Percentiles rank a stretch among this genome's conserved stretches.
phyloP scores from a whole-genome alignment of 2,113 vertebrate genomes.

The Prionailurus viverrinus region DNA sequence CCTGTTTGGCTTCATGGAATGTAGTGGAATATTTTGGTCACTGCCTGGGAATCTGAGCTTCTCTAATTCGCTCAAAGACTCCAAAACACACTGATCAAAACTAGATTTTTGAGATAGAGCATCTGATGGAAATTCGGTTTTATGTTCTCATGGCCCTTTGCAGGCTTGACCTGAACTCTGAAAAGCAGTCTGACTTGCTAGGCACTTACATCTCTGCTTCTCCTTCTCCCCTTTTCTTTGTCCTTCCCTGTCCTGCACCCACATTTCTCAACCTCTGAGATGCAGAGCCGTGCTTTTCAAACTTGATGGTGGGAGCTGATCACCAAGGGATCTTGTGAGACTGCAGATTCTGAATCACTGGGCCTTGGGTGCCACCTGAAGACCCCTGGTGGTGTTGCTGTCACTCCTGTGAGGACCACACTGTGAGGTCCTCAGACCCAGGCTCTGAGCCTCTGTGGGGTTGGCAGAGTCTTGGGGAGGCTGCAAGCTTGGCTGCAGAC shows the following conservation, averaged over 20 bases:
- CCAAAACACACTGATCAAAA: background rate
- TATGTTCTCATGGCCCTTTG: background rate
- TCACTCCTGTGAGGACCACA: background rate
- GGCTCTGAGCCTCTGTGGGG: background rate
- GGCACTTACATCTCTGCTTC: background rate
- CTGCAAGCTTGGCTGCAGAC: background rate
- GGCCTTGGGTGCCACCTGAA: background rate
- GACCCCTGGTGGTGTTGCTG: background rate
- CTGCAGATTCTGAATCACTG: background rate
- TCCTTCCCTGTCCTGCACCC: background rate
- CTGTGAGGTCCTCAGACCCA: background rate
- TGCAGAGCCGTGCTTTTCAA: background rate
- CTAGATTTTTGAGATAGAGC: background rate
- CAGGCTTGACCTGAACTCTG: background rate
- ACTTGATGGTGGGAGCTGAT: background rate
- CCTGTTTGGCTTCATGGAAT: conserved; percentile 19
- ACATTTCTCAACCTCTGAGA: background rate
- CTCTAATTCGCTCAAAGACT: conserved; percentile 1
- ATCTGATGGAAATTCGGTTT: conserved; percentile 1
- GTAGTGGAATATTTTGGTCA: conserved; percentile 23
- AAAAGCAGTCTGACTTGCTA: background rate
- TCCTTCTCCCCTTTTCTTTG: background rate
- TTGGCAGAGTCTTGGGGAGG: background rate
- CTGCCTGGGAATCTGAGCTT: conserved; percentile 34
- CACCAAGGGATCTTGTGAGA: background rate